These are phyloP conservation scores for Emmelina monodactyla DNA, from an alignment of 2,888 invertebrate species.

Conservation along the genomic window DNA sequence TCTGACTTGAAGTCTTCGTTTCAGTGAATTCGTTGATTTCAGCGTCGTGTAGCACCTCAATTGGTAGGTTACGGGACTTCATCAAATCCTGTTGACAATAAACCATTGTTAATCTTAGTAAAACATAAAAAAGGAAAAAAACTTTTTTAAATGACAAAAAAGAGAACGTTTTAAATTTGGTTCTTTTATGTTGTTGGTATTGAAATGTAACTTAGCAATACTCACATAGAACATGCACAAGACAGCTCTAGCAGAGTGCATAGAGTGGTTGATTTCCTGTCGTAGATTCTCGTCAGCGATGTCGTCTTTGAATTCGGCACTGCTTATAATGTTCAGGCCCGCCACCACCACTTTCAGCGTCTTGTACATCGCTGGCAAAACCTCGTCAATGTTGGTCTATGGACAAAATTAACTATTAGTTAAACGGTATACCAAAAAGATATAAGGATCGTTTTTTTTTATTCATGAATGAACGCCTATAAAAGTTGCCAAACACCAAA, in stretches of 20 bases:
- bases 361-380: constrained; percentile 69
- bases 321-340: constrained; percentile 50
- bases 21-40: constrained; percentile 34
- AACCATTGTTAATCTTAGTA: constrained; percentile 12
- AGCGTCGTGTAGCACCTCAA: constrained; percentile 29
- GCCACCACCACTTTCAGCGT: constrained; percentile 76
- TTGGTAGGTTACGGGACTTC: constrained; percentile 34
- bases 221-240: constrained; percentile 66
- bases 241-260: constrained; percentile 68
- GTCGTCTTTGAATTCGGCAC: no score
- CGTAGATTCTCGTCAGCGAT: constrained; percentile 29
- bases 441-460: not conserved
- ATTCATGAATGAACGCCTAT: not conserved
- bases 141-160: not conserved
- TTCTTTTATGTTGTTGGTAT: not conserved
- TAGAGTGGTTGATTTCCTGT: constrained; percentile 64
- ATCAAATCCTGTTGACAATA: constrained; percentile 39
- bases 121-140: constrained; percentile 2
- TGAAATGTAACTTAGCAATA: not conserved
- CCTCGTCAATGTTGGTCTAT: constrained; percentile 37
- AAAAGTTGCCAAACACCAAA: not conserved
- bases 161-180: not conserved
- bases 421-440: not conserved
- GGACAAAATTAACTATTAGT: constrained; percentile 19
- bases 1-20: constrained; percentile 18